Conservation (phyloP, 2,888 invertebrate genomes). For the Gortyna flavago region DNA sequence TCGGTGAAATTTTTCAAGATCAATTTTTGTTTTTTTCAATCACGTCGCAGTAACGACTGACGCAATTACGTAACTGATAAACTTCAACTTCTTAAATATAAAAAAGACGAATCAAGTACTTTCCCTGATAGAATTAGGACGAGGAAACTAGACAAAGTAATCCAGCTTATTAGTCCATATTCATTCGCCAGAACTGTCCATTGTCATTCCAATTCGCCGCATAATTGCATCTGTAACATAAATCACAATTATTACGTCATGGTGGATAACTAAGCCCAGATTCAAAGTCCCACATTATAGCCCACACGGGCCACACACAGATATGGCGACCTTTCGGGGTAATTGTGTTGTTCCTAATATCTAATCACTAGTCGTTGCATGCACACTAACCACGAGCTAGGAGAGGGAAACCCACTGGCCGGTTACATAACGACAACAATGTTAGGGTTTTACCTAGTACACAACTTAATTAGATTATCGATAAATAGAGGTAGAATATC, state of each 20-base stretch:
- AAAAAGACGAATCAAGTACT: too few relatives aligned
- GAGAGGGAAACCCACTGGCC: conserved; percentile 40
- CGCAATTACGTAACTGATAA: neutral
- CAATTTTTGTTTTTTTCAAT: too few relatives aligned
- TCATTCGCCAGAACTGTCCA: neutral
- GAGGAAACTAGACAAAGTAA: neutral
- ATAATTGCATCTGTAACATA: neutral
- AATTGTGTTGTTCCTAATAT: conserved; percentile 28
- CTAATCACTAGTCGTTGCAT: conserved; percentile 28
- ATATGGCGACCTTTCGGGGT: conserved; percentile 38
- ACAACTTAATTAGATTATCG: conserved; percentile 15
- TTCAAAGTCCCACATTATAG: conserved; percentile 15
- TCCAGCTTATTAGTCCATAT: neutral
- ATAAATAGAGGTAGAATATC: neutral
- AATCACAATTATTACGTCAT: conserved; percentile 18
- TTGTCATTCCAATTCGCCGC: neutral
- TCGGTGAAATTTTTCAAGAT: too few relatives aligned
- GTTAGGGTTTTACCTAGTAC: conserved; percentile 32
- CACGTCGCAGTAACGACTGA: too few relatives aligned
- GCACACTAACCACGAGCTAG: conserved; percentile 23
- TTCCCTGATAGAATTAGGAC: neutral
- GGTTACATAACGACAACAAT: conserved; percentile 40
- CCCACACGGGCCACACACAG: conserved; percentile 22
- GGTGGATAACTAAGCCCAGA: conserved; percentile 16
- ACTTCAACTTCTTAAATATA: neutral